These are phyloP conservation scores for Altica lythri DNA, from an alignment of 2,888 invertebrate species.

Conservation along the genomic window DNA sequence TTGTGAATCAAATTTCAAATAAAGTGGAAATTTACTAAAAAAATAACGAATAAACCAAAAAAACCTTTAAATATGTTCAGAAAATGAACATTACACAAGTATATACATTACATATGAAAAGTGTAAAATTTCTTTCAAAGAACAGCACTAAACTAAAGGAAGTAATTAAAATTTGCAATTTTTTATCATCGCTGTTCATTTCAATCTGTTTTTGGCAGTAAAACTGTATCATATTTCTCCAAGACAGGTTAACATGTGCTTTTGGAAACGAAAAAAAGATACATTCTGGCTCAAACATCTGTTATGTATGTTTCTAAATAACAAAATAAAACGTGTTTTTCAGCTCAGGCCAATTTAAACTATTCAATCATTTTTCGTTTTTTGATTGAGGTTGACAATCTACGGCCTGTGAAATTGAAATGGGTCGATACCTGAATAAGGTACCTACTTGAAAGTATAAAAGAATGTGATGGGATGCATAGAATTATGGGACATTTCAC, in stretches of 20 bases:
- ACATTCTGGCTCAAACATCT: constrained; percentile 21
- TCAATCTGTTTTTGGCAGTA: constrained; percentile 26
- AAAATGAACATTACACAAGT: no score
- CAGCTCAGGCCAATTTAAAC: constrained; percentile 38
- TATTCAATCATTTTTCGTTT: constrained; percentile 41
- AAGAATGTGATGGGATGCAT: constrained; percentile 6
- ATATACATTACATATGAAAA: no score
- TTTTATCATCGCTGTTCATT: constrained; percentile 15
- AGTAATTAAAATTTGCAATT: constrained; percentile 22
- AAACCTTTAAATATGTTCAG: no score
- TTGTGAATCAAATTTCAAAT: no score
- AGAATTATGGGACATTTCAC: not conserved
- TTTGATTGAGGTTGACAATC: constrained; percentile 49
- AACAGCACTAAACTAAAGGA: constrained; percentile 26
- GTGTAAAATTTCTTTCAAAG: constrained; percentile 22
- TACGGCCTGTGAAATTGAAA: constrained; percentile 24
- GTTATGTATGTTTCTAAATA: constrained; percentile 14
- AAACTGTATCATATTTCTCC: constrained; percentile 33
- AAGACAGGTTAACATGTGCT: constrained; percentile 32
- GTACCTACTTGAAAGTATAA: constrained; percentile 13
- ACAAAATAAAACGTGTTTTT: constrained; percentile 42
- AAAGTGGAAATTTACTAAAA: no score
- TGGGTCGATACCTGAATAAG: constrained; percentile 17
- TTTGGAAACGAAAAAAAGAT: constrained; percentile 17
- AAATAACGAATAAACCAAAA: no score